Conservation (phyloP, 2,113 vertebrate genomes). For the Sturnus vulgaris region DNA sequence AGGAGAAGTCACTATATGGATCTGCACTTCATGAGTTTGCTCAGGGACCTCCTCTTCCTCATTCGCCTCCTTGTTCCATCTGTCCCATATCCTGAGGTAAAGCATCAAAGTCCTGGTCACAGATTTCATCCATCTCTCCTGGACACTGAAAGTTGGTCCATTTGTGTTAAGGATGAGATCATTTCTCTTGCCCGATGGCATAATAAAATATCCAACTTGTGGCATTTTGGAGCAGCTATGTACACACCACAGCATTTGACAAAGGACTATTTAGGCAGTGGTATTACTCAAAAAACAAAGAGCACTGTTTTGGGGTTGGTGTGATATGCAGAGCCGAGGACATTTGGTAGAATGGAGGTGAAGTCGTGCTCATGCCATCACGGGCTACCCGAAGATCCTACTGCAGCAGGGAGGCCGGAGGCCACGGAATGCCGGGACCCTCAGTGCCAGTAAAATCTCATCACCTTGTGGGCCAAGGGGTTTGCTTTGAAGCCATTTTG, state of each 20-base stretch:
- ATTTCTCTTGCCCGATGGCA: not conserved
- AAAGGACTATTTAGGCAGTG: not conserved
- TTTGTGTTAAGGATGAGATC: not conserved
- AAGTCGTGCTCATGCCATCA: not conserved
- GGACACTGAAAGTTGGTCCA: not conserved
- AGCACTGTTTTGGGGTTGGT: not conserved
- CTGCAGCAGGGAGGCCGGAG: not conserved
- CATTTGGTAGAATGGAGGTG: rapidly evolving
- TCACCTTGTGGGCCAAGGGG: not conserved
- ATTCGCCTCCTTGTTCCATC: not conserved
- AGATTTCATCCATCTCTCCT: rapidly evolving
- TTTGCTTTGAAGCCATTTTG: not conserved
- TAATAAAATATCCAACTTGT: not conserved
- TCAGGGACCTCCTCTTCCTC: not conserved
- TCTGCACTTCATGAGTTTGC: rapidly evolving
- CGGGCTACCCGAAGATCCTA: rapidly evolving
- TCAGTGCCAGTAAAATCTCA: not conserved
- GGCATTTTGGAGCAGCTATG: not conserved
- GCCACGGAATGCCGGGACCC: not conserved
- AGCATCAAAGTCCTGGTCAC: rapidly evolving
- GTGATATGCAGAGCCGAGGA: rapidly evolving
- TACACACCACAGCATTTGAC: not conserved
- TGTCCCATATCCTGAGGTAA: not conserved
- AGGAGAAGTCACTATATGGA: not conserved
- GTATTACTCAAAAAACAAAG: not conserved